Conservation (phyloP, 1,140 invertebrate genomes). For the Psix sp. region DNA sequence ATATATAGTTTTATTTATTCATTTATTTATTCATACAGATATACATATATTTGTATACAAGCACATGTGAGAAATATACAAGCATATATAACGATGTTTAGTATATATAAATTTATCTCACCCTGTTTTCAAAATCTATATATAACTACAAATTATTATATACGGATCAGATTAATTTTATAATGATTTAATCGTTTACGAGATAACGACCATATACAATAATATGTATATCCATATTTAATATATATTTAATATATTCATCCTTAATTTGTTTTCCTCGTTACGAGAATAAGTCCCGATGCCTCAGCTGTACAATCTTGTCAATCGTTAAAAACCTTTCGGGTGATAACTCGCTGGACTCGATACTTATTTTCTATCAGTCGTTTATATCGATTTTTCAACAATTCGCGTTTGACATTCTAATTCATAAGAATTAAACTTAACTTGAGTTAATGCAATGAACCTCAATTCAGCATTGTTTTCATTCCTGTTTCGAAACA, state of each 20-base stretch:
- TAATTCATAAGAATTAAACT: conserved; percentile 55
- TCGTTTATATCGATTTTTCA: conserved; percentile 72
- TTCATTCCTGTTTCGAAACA: conserved; percentile 6
- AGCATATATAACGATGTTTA: conserved; percentile 26
- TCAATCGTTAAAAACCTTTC: conserved; percentile 54
- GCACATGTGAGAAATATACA: conserved; percentile 23
- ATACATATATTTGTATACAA: conserved; percentile 30
- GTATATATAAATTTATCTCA: conserved; percentile 27
- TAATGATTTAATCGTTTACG: neutral
- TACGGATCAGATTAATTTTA: conserved; percentile 9
- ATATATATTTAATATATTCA: conserved; percentile 39
- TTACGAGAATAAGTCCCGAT: conserved; percentile 71
- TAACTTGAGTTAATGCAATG: conserved; percentile 41
- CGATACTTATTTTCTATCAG: conserved; percentile 76
- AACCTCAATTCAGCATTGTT: conserved; percentile 15
- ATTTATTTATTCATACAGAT: conserved; percentile 13
- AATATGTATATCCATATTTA: conserved; percentile 27
- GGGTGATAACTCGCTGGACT: conserved; percentile 64
- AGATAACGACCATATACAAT: conserved; percentile 20
- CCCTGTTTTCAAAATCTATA: conserved; percentile 25
- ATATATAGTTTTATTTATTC: conserved; percentile 23
- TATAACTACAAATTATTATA: conserved; percentile 36
- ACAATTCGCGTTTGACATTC: conserved; percentile 53
- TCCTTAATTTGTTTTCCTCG: conserved; percentile 42
- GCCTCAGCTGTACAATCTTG: conserved; percentile 62